phyloP scores from a whole-genome alignment of 1,140 invertebrate genomes.

The Drusus annulatus region DNA sequence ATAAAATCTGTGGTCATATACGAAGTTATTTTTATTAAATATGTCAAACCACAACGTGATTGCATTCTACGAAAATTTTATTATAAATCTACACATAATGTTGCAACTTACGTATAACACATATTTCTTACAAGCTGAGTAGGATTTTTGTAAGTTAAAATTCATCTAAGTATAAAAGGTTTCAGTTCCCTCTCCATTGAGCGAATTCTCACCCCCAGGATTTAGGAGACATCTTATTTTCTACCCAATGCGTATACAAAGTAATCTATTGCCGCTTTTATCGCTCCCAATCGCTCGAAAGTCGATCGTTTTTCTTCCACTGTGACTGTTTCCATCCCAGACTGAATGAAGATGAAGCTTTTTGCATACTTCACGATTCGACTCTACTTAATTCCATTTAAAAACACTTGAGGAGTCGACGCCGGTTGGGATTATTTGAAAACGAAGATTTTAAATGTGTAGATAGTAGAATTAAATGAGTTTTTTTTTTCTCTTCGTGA shows the following conservation, averaged over 20 bases:
- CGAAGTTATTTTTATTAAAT: too few species aligned
- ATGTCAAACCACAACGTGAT: too few species aligned
- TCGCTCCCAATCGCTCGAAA: constrained; percentile 25
- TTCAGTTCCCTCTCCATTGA: neutral
- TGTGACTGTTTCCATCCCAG: constrained; percentile 23
- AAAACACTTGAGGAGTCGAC: constrained; percentile 16
- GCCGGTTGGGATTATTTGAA: constrained; percentile 5
- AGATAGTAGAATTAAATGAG: constrained; percentile 5
- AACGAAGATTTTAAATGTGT: neutral
- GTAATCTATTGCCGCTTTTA: constrained; percentile 31
- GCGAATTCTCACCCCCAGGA: constrained; percentile 1
- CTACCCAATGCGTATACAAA: constrained; percentile 25
- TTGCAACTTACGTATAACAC: too few species aligned
- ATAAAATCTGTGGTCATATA: too few species aligned
- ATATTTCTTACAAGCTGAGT: too few species aligned
- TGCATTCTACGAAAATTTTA: too few species aligned
- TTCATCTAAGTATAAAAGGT: neutral
- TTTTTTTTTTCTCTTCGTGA: neutral
- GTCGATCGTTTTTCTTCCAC: constrained; percentile 31
- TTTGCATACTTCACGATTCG: constrained; percentile 24
- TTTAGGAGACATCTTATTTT: constrained; percentile 33
- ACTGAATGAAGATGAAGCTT: constrained; percentile 8
- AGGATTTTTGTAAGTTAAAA: neutral
- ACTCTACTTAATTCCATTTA: constrained; percentile 30
- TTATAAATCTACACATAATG: too few species aligned